Evolutionary conservation across 1,140 invertebrate genomes (phyloP), one percentile per base, ranked within the genome.

Genomic region (Phymastichus coffea): DNA sequence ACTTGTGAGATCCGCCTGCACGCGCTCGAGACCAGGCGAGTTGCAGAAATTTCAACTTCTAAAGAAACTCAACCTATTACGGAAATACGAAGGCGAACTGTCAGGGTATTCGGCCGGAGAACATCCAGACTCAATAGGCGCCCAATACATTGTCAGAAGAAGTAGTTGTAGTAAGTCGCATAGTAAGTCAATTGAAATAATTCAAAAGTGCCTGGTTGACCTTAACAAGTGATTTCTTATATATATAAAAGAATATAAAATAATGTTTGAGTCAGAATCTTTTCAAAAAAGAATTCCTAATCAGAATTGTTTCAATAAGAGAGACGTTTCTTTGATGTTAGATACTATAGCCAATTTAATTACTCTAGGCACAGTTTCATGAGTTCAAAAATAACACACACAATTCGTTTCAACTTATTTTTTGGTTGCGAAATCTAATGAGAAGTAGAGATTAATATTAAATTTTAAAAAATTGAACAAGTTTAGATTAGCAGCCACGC

Each of bases 381-480:
- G 15, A 30, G 44, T 47, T 28, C 4, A 9, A 47, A 3, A 17
- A 28, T 40, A 15, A 14, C 7, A 54, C 3, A 25, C 8, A 26
- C 37, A 43, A 30, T 54, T 54, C n/a, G 12, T 54, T 19, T 54
- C 52, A 1, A 25, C 22, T 19, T 57, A 82, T 54, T 60, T 60
- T 51, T 44, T 58, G 28, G 23, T 26, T 10, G 33, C 46, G 1
- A 58, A 58, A 28, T 9, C 80, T 77, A 3, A 80, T 80, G n/a
- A 77, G 3, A 17, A 19, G 20, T 37, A 20, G 22, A 9, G 33
- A 37, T 58, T 63, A 35, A 54, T 68, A 17, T 38, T 68, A n/a
- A 53, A 63, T 40, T 33, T 56, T 23, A 63, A 53, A 30, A 22
- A 20, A n/a, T 43, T 54, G 9, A 55, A 63, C 46, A 17, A 25